A percentile compares a stretch with the other conserved stretches of the same genome.
These are phyloP conservation scores for Seira musarum DNA, from an alignment of 2,888 invertebrate species.

Conservation along the genomic window DNA sequence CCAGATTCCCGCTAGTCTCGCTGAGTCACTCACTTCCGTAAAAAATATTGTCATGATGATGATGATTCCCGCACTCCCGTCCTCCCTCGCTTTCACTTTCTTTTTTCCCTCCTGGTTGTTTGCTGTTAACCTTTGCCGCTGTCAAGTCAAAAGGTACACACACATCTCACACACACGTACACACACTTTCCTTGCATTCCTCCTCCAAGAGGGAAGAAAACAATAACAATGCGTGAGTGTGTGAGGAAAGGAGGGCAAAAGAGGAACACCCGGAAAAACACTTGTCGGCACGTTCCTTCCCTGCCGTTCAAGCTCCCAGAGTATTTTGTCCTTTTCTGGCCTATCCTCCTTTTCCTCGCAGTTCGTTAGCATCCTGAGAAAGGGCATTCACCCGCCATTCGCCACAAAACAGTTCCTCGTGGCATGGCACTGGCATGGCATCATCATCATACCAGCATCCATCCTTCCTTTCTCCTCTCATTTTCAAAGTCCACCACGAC, in stretches of 20 bases:
- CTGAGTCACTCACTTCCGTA: neutral
- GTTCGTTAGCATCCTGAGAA: slow-evolving; percentile 41
- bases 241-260: slow-evolving; percentile 35
- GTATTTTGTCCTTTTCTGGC: slow-evolving; percentile 29
- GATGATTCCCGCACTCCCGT: too few species aligned
- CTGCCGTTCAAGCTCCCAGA: neutral
- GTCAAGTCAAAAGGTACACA: too few species aligned
- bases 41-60: neutral
- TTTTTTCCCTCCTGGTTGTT: too few species aligned
- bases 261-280: slow-evolving; percentile 38
- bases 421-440: too few species aligned
- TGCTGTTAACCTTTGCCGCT: too few species aligned
- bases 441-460: neutral
- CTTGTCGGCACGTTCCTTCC: too few species aligned
- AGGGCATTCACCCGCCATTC: slow-evolving; percentile 31
- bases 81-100: neutral
- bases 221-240: too few species aligned
- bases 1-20: slow-evolving; percentile 3
- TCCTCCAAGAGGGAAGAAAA: too few species aligned
- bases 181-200: neutral
- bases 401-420: neutral
- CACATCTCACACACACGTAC: neutral
- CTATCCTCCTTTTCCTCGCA: slow-evolving; percentile 39
- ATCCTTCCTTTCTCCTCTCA: too few species aligned
- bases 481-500: too few species aligned